phyloP scores from a whole-genome alignment of 2,113 vertebrate genomes.

The Nothobranchius kuhntae region DNA sequence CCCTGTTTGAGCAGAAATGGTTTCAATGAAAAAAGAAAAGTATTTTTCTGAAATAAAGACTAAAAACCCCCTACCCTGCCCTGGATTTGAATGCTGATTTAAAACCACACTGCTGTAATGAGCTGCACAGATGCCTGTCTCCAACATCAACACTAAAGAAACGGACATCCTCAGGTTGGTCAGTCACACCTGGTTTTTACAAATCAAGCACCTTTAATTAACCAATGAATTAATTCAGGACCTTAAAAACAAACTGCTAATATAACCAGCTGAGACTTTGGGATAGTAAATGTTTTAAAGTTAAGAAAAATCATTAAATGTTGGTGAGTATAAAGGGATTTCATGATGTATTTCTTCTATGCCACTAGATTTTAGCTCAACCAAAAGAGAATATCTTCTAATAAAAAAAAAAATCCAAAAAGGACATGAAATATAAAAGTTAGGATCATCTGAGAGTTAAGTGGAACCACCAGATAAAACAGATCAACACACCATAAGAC shows the following conservation, averaged over 20 bases:
- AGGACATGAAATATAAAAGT: constrained; percentile 21
- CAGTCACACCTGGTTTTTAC: no score
- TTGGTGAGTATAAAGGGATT: neutral
- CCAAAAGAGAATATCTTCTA: constrained; percentile 8
- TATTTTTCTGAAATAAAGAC: neutral
- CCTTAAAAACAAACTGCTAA: no score
- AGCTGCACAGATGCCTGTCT: neutral
- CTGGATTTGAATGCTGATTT: constrained; percentile 32
- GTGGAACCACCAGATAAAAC: constrained; percentile 24
- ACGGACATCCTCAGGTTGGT: no score
- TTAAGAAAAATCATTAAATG: no score
- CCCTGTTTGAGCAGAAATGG: neutral
- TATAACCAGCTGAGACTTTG: no score
- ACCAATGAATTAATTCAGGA: no score
- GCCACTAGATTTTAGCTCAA: constrained; percentile 14
- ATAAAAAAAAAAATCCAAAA: constrained; percentile 16
- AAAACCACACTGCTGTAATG: constrained; percentile 1
- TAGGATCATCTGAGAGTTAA: constrained; percentile 16
- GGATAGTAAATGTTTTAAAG: no score
- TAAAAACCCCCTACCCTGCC: neutral
- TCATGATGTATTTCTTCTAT: constrained; percentile 9
- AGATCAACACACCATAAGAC: constrained; percentile 23
- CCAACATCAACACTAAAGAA: neutral
- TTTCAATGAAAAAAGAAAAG: constrained; percentile 3
- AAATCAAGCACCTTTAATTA: no score